These are phyloP conservation scores for Selenia dentaria DNA, from an alignment of 2,888 invertebrate species.

Conservation along the genomic window DNA sequence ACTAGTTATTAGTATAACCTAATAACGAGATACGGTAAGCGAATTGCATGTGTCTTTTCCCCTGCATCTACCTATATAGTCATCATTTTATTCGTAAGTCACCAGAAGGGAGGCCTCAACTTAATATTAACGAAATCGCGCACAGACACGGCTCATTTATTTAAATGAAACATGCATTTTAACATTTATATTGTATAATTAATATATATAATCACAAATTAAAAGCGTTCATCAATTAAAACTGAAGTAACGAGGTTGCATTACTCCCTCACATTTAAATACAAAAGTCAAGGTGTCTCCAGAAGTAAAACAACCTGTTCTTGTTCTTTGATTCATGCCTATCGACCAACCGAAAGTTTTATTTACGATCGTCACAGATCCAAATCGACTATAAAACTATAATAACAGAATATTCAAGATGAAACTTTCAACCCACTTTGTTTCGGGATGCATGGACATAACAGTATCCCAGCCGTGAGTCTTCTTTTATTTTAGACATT, in stretches of 20 bases:
- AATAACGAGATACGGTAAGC: too few species aligned
- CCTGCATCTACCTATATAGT: too few species aligned
- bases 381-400: constrained; percentile 8
- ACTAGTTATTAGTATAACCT: too few species aligned
- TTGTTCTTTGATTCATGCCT: constrained; percentile 8
- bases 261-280: constrained; percentile 10
- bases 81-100: too few species aligned
- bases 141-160: too few species aligned
- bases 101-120: too few species aligned
- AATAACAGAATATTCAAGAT: background rate
- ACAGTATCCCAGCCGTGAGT: background rate
- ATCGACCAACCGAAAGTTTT: background rate
- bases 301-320: constrained; percentile 10
- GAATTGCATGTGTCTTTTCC: too few species aligned
- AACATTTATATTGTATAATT: too few species aligned
- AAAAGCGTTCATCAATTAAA: constrained; percentile 13
- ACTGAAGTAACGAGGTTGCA: constrained; percentile 4
- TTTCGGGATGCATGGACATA: constrained; percentile 5
- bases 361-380: constrained; percentile 15
- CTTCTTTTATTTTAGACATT: background rate
- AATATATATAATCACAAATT: too few species aligned
- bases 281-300: constrained; percentile 16
- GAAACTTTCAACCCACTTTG: constrained; percentile 11
- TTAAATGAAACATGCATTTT: too few species aligned
- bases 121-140: too few species aligned